Conservation (phyloP, 2,797 vertebrate genomes). For the Esox masquinongy region DNA sequence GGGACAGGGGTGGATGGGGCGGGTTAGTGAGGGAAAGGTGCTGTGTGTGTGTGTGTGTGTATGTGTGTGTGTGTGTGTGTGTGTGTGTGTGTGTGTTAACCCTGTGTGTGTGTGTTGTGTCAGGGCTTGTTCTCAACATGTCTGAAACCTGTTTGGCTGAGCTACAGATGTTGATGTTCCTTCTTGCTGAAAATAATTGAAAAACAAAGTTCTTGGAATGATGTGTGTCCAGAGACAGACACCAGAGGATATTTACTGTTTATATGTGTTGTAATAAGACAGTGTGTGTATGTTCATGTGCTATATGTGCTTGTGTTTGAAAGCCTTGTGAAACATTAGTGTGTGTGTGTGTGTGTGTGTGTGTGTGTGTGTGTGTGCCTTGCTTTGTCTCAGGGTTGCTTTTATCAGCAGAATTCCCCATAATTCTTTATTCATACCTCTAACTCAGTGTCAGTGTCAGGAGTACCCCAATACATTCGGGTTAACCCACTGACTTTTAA, state of each 20-base stretch:
- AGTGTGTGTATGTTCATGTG: not conserved
- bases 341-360: conserved; percentile 1
- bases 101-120: conserved; percentile 7
- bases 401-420: conserved; percentile 21
- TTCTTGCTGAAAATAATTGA: not conserved
- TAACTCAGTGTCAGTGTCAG: conserved; percentile 1
- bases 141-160: conserved; percentile 18
- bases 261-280: not conserved
- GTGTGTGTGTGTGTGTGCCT: not conserved
- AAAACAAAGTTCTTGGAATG: not conserved
- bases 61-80: too few relatives aligned
- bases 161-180: conserved; percentile 12
- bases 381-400: not conserved
- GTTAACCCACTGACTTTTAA: not conserved
- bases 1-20: not conserved
- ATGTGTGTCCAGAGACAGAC: conserved; percentile 20
- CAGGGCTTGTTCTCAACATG: conserved; percentile 41
- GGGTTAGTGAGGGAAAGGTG: not conserved
- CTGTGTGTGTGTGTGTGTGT: too few relatives aligned
- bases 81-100: too few relatives aligned
- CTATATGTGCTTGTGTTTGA: not conserved
- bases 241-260: not conserved
- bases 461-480: not conserved
- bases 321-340: not conserved
- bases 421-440: conserved; percentile 11